Percentiles rank a stretch among this genome's conserved stretches.
Conservation (phyloP, 2,113 vertebrate genomes). For the Myotis yumanensis region DNA sequence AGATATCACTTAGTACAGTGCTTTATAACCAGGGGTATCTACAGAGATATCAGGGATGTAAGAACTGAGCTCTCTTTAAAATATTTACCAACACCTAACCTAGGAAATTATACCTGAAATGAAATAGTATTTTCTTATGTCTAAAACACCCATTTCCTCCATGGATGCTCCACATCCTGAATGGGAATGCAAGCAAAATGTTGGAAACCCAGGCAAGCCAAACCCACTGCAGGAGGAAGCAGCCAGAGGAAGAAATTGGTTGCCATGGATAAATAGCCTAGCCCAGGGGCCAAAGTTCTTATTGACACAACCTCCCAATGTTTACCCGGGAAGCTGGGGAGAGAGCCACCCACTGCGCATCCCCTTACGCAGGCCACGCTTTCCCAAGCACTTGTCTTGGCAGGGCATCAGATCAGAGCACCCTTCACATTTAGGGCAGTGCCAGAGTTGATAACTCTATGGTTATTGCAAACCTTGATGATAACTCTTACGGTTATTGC, state of each 20-base stretch:
- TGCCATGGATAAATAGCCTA: slow-evolving; percentile 16
- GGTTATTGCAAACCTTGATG: neutral
- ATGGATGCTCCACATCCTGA: neutral
- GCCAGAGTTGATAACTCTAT: neutral
- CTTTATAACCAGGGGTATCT: neutral
- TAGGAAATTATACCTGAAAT: slow-evolving; percentile 25
- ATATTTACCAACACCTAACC: neutral
- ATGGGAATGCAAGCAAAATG: neutral
- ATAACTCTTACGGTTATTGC: neutral
- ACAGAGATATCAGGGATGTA: neutral
- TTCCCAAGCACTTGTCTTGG: neutral
- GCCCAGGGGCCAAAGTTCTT: slow-evolving; percentile 63
- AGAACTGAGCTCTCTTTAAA: neutral
- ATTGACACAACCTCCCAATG: slow-evolving; percentile 47
- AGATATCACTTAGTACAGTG: neutral
- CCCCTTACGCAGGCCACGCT: neutral
- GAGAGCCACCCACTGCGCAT: neutral
- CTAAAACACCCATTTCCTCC: slow-evolving; percentile 22
- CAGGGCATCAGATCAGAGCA: neutral
- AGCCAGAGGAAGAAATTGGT: neutral
- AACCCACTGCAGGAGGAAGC: neutral
- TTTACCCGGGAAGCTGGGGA: slow-evolving; percentile 25
- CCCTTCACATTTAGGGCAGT: neutral
- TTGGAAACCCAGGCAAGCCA: neutral
- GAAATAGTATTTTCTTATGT: slow-evolving; percentile 8